A percentile compares a stretch with the other conserved stretches of the same genome.
Conservation (phyloP, 1,140 invertebrate genomes). For the Lycorma delicatula region DNA sequence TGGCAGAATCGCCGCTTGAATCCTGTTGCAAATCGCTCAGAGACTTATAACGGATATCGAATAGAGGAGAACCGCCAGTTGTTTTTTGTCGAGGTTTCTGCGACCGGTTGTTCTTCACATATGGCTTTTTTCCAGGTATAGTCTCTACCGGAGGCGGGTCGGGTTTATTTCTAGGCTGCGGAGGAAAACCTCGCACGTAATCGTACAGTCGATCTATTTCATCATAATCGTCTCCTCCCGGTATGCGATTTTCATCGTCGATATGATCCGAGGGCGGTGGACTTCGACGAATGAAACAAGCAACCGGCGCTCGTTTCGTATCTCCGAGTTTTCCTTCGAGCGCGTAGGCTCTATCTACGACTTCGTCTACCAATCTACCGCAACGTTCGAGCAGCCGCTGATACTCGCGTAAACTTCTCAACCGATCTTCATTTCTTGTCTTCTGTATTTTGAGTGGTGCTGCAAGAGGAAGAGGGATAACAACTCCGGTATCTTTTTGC, state of each 20-base stretch:
- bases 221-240: conserved; percentile 69
- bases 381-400: conserved; percentile 69
- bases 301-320: conserved; percentile 35
- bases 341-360: conserved; percentile 69
- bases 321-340: conserved; percentile 63
- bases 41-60: conserved; percentile 75
- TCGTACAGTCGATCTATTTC: conserved; percentile 96
- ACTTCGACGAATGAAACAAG: conserved; percentile 58
- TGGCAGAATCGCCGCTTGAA: conserved; percentile 74
- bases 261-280: conserved; percentile 58
- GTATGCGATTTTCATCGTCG: conserved; percentile 39
- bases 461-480: conserved; percentile 74
- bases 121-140: conserved; percentile 76
- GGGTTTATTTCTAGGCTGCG: conserved; percentile 75
- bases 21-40: conserved; percentile 69
- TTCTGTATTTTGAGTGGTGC: conserved; percentile 76
- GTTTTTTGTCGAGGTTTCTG: too few species aligned
- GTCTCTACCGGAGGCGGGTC: conserved; percentile 85
- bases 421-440: conserved; percentile 71
- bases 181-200: conserved; percentile 85
- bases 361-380: conserved; percentile 65
- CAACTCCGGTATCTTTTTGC: conserved; percentile 60
- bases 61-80: conserved; percentile 70
- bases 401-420: conserved; percentile 72
- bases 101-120: too few species aligned